phyloP scores from a whole-genome alignment of 1,140 invertebrate genomes.

The Scaptodrosophila lebanonensis region DNA sequence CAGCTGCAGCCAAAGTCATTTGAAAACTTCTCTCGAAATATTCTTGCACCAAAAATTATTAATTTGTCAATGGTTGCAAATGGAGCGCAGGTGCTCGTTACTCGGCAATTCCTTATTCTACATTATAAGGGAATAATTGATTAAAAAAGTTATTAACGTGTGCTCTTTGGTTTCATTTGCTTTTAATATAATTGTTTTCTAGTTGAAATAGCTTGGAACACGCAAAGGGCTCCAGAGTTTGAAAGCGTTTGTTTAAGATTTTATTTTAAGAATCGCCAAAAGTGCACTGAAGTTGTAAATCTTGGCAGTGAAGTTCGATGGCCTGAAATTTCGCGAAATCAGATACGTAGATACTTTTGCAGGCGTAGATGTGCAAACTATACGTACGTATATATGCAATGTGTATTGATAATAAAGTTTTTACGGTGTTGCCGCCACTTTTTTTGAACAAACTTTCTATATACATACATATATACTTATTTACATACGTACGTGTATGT shows the following conservation, averaged over 20 bases:
- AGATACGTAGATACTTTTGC: neutral
- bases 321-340: neutral
- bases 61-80: conserved; percentile 39
- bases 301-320: neutral
- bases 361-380: too few relatives aligned
- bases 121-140: too few relatives aligned
- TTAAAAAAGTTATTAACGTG: too few relatives aligned
- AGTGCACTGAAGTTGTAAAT: conserved; percentile 3
- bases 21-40: conserved; percentile 35
- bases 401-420: too few relatives aligned
- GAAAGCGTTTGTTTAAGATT: conserved; percentile 1
- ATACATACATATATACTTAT: too few relatives aligned
- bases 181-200: too few relatives aligned
- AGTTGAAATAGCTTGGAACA: conserved; percentile 5
- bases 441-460: too few relatives aligned
- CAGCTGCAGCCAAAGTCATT: conserved; percentile 52
- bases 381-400: too few relatives aligned
- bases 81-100: conserved; percentile 6
- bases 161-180: conserved; percentile 3
- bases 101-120: neutral
- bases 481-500: too few relatives aligned
- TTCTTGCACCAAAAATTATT: conserved; percentile 60
- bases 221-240: conserved; percentile 8
- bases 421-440: too few relatives aligned
- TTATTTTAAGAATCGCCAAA: conserved; percentile 14